A percentile compares a stretch with the other conserved stretches of the same genome.
phyloP scores from a whole-genome alignment of 2,797 vertebrate genomes.

The Mormyrus proboscirostris region DNA sequence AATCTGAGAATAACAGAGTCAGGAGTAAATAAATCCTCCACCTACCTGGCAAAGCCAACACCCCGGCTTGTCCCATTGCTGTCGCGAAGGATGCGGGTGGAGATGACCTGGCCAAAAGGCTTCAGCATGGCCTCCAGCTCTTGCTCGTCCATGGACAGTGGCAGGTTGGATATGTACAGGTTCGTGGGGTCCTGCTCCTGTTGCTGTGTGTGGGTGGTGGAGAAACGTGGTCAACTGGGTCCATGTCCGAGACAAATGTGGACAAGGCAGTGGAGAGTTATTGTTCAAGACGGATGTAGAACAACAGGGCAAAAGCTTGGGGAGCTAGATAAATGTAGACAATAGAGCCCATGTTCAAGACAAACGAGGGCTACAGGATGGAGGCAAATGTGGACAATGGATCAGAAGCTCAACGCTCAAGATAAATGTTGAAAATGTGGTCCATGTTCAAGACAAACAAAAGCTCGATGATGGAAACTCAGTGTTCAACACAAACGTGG shows the following conservation, averaged over 20 bases:
- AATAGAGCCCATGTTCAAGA: not conserved
- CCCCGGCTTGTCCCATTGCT: constrained; percentile 82
- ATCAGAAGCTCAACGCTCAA: not conserved
- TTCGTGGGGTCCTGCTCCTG: constrained; percentile 97
- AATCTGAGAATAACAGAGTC: not conserved
- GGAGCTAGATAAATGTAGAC: not conserved
- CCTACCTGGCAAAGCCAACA: constrained; percentile 87
- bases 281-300: not conserved
- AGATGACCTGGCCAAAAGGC: constrained; percentile 91
- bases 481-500: not conserved
- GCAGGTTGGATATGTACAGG: constrained; percentile 91
- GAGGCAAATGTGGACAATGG: not conserved
- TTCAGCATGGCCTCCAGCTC: constrained; percentile 89
- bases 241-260: not conserved
- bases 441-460: not conserved
- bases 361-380: not conserved
- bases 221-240: not conserved
- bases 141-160: constrained; percentile 86
- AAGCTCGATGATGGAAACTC: not conserved
- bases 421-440: not conserved
- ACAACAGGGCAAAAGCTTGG: not conserved
- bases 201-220: constrained; percentile 62
- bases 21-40: not conserved
- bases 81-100: constrained; percentile 85
- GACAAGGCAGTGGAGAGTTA: not conserved